Evolutionary conservation across 2,113 vertebrate genomes (phyloP), one percentile per base, ranked within the genome.

Genomic region (Stegastes partitus): DNA sequence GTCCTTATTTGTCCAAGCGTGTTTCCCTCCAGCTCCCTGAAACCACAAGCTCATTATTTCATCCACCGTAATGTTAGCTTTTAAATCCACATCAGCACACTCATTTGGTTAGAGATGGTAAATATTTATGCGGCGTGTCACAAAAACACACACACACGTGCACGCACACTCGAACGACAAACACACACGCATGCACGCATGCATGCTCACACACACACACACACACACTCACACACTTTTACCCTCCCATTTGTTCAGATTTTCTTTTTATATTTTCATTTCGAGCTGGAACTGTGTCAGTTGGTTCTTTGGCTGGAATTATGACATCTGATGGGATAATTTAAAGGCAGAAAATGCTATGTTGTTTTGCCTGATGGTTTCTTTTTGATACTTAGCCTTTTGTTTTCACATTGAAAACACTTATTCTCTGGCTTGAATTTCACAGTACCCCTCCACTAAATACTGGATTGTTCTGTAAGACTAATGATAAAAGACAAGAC

Each of bases 41-140:
- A 83, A 90, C 87, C 92, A 77, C 91, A 88, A 71, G 70, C 87
- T 91, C 91, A 85, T 91, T 89, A 86, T 88, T 92, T 83, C 83
- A 82, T 88, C 89, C 77, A 68, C 72, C 1, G 73, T 83, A 86
- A 82, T 89, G 85, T 85, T 77, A 75, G 83, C 78, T 79, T 66
- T 91, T 79, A 84, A 86, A 87, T 90, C 88, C 85, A 89, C 87
- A 93, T 87, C 85, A 87, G 83, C 51, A 69, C 84, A 72, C 81
- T 84, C 82, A 70, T 89, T 91, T 89, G 66, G 79, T 70, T 74
- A 63, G 62, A 75, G 59, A 68, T 83, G 74, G 85, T 88, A 92
- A 92, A 93, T 89, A 90, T 89, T 88, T 90, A 87, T 84, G 80
- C 44, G 16, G 66, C 25, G 16, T 66, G 63, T 81, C 68, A 54